Base-by-base conservation (phyloP, 2,113 vertebrate genomes). In the Caranx melampygus region DNA sequence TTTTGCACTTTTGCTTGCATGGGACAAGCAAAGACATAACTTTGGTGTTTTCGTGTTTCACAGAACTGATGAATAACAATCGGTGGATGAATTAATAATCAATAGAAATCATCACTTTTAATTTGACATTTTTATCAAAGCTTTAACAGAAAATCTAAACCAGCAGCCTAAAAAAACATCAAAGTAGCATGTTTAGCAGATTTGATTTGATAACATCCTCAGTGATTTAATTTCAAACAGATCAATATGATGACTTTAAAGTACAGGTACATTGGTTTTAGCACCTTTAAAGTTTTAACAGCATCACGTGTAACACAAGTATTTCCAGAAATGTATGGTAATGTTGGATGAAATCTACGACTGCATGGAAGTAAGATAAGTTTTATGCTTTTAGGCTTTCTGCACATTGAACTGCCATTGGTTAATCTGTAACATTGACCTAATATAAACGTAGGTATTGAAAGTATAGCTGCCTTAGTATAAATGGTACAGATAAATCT, bases 211-310 rank as follows among this genome's bases (percentile, higher is more conserved):
- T 71, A 52, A 71, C n/a, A 65, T 51, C 34, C 44, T 57, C 8
- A 57, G 6, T 57, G 16, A 51, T n/a, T 14, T 31, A 33, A 42
- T 33, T 66, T 21, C 40, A 49, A 52, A 54, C 63, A 3, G 20
- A 75, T 81, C 37, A 49, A 61, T 74, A 54, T 34, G 45, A 10
- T 20, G 44, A 12, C 21, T 54, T 81, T 37, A 34, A 75, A 55
- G 26, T 40, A 11, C n/a, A 5, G 13, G 4, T 68, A 51, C 21
- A 34, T 11, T 2, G 5, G 6, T 34, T 35, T 11, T 0, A 0
- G 54, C 10, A 21, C 78, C 12, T 69, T 44, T 21, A 15, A 44
- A 16, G 3, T 37, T 16, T n/a, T n/a, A 9, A 10, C 7, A 51
- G 68, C 18, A 31, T 68, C 33, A 31, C 14, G 10, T 51, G 33